These are phyloP conservation scores for Ceryle rudis DNA, from an alignment of 2,797 vertebrate genomes.

Conservation along the genomic window DNA sequence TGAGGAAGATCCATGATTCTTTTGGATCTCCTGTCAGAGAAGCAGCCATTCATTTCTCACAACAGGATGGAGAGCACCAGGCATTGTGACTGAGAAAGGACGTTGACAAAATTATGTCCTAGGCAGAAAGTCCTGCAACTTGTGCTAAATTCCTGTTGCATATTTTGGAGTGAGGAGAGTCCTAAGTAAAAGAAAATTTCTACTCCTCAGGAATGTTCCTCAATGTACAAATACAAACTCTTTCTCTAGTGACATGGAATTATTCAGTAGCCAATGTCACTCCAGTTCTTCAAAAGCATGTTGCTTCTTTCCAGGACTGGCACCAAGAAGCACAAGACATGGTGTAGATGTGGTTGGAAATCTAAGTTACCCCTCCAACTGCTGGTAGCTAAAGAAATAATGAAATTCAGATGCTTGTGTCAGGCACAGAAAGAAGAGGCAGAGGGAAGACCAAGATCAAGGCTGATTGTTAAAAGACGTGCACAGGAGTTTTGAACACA, in stretches of 20 bases:
- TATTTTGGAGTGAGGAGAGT: background rate
- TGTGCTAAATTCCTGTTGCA: background rate
- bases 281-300: background rate
- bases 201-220: background rate
- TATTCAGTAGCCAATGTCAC: background rate
- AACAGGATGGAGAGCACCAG: background rate
- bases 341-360: background rate
- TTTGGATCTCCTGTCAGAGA: background rate
- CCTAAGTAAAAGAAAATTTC: background rate
- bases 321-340: background rate
- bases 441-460: background rate
- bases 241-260: background rate
- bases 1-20: background rate
- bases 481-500: background rate
- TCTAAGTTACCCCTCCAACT: background rate
- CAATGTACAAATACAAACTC: background rate
- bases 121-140: background rate
- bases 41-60: background rate
- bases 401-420: background rate
- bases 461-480: background rate
- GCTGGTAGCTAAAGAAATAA: background rate
- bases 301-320: background rate
- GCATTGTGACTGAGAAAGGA: background rate
- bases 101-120: background rate
- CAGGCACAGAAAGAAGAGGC: background rate